Percentiles rank a stretch among this genome's conserved stretches.
Conservation (phyloP, 2,797 vertebrate species). For the Lepilemur ruficaudatus region DNA sequence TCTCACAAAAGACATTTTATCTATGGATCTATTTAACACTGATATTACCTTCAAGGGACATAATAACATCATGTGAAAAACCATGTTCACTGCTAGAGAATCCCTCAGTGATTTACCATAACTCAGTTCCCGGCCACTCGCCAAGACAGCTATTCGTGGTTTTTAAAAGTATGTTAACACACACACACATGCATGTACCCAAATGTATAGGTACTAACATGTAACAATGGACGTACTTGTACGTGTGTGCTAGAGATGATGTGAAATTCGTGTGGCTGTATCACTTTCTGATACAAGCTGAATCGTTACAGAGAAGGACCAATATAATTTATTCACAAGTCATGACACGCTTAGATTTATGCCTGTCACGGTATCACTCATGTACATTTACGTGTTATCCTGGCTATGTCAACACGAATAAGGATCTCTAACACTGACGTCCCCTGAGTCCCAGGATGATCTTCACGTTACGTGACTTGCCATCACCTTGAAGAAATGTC, state of each 20-base stretch:
- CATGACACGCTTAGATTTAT: background rate
- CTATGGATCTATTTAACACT: constrained; percentile 29
- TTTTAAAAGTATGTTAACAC: background rate
- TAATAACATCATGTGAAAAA: constrained; percentile 31
- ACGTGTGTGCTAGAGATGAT: background rate
- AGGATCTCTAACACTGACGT: background rate
- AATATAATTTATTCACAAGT: background rate
- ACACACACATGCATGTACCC: background rate
- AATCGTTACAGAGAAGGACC: background rate
- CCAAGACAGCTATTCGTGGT: background rate
- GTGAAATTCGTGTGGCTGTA: background rate
- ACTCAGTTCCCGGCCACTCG: background rate
- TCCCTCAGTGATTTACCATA: background rate
- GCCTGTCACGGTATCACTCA: fast-evolving
- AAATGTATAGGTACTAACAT: background rate
- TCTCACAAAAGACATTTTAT: constrained; percentile 44
- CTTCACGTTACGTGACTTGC: background rate
- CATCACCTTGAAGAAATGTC: background rate
- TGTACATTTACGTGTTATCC: background rate
- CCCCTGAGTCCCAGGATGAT: fast-evolving
- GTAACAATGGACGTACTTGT: background rate
- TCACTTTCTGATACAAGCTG: background rate
- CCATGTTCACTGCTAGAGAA: background rate
- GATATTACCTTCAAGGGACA: background rate
- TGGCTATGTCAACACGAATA: background rate